phyloP scores from a whole-genome alignment of 2,797 vertebrate species.

The Pipistrellus kuhlii region DNA sequence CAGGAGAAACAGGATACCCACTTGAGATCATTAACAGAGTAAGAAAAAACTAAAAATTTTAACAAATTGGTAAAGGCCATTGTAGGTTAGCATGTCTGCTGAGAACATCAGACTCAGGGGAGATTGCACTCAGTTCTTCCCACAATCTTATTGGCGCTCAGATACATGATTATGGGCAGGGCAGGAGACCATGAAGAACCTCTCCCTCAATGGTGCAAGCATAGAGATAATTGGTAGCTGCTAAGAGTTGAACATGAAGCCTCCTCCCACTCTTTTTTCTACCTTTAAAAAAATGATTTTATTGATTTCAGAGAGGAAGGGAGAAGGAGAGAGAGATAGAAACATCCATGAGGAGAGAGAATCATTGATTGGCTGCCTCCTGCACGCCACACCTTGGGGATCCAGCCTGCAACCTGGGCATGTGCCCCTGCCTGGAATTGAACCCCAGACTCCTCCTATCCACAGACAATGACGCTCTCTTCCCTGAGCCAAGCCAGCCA shows the following conservation, averaged over 20 bases:
- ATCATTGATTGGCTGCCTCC: too few relatives aligned
- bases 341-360: too few relatives aligned
- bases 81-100: background rate
- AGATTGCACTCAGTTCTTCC: background rate
- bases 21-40: background rate
- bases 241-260: background rate
- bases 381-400: too few relatives aligned
- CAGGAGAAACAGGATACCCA: background rate
- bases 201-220: background rate
- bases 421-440: too few relatives aligned
- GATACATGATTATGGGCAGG: background rate
- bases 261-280: background rate
- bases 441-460: too few relatives aligned
- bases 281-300: too few relatives aligned
- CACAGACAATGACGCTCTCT: too few relatives aligned
- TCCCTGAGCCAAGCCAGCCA: too few relatives aligned
- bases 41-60: constrained; percentile 31
- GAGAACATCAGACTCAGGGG: background rate
- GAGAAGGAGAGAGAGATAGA: too few relatives aligned
- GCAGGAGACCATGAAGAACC: background rate
- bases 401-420: too few relatives aligned
- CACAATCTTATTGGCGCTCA: background rate
- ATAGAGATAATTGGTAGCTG: background rate
- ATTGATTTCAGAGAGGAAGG: too few relatives aligned
- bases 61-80: background rate